Base-by-base conservation (phyloP, 1,140 invertebrate species). In the Drosophila simulans region DNA sequence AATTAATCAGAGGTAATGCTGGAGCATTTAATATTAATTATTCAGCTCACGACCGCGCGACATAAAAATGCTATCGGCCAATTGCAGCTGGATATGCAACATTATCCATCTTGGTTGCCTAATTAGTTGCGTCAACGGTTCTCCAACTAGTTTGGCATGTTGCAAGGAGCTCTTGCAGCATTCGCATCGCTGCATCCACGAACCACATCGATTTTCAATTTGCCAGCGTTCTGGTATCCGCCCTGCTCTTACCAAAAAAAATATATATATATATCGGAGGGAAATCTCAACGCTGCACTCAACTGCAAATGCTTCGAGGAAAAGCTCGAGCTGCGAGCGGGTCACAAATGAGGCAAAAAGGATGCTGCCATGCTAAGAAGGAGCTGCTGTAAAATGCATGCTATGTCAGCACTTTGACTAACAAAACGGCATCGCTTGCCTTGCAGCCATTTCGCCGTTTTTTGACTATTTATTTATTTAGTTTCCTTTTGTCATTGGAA, bases 191-290 rank as follows among this genome's bases (percentile, higher is more conserved):
- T 77, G 72, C 54, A 20, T 56, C 25, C 46, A 75, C 60, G 52
- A 62, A 43, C 54, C 43, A 17, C 59, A 83, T 83, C 64, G 80
- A 83, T 83, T 83, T 83, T 83, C 80, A 79, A 83, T 83, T 83
- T 83, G 64, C 57, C 57, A 48, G 49, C 65, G 37, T 27, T 46
- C 66, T 40, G 60, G 27, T 53, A 31, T 40, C 59, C 49, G 17
- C 49, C 64, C 60, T 25, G n/a, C 40, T 37, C 40, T 55, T 35
- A 5, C 22, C 12, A 31, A 27, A 40, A 31, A 31, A 31, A 31
- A 10, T 10, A 31, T 3, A 31, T 2, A 48, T 17, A 43, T 49
- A 62, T 13, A 39, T 1, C 12, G 12, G 12, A 27, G 25, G 45
- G 49, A 74, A 83, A 83, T 83, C 80, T 70, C 64, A 49, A 46